Evolutionary conservation across 2,113 vertebrate genomes (phyloP).

Genomic region (Mystacornis crossleyi): DNA sequence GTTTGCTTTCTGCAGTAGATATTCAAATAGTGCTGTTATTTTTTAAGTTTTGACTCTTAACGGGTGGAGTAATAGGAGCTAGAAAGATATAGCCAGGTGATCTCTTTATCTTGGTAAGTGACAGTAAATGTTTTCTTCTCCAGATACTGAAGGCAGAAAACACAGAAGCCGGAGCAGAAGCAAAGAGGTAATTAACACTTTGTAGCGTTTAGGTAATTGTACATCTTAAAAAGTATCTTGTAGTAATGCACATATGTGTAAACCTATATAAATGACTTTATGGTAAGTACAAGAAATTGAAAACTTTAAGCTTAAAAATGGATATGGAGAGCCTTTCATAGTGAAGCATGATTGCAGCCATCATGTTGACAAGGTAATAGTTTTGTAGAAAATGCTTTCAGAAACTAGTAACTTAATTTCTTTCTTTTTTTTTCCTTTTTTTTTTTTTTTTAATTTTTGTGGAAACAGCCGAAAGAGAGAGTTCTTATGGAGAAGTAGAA

Average conservation of each 20-base stretch:
- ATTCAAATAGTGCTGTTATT: not conserved
- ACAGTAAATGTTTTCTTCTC: not conserved
- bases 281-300: slow-evolving; percentile 90
- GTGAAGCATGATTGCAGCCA: slow-evolving; percentile 80
- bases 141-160: slow-evolving; percentile 84
- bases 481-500: slow-evolving; percentile 76
- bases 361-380: slow-evolving; percentile 78
- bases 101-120: not conserved
- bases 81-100: not conserved
- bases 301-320: slow-evolving; percentile 71
- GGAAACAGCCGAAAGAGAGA: slow-evolving; percentile 70
- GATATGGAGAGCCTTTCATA: slow-evolving; percentile 69
- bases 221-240: slow-evolving; percentile 71
- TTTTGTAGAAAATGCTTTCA: slow-evolving; percentile 71
- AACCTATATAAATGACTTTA: slow-evolving; percentile 64
- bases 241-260: slow-evolving; percentile 73
- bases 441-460: slow-evolving; percentile 16
- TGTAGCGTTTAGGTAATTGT: slow-evolving; percentile 84
- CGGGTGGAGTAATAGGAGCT: not conserved
- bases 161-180: slow-evolving; percentile 97
- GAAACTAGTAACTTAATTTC: slow-evolving; percentile 68
- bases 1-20: not conserved
- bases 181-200: slow-evolving; percentile 98
- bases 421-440: not conserved
- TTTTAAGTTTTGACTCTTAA: not conserved